A percentile compares a stretch with the other conserved stretches of the same genome.
These are phyloP conservation scores for Aegithalos caudatus DNA, from an alignment of 2,113 vertebrate genomes.

Conservation along the genomic window DNA sequence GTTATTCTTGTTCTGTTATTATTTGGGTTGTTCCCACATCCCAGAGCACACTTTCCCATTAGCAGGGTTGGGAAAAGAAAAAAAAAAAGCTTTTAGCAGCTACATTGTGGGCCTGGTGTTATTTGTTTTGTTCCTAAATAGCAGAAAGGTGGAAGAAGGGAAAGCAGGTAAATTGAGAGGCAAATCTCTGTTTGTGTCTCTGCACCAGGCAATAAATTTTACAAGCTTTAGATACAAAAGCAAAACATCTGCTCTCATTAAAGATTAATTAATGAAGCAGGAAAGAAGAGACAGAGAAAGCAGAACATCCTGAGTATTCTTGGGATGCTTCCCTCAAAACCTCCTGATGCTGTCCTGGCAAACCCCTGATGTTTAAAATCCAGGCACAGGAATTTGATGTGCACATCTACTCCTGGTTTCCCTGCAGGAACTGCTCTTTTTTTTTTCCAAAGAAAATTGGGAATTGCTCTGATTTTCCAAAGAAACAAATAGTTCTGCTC, in stretches of 20 bases:
- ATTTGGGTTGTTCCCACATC: slow-evolving; percentile 4
- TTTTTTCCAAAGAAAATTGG: neutral
- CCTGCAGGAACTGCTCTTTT: neutral
- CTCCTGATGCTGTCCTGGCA: neutral
- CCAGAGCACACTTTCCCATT: neutral
- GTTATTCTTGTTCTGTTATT: neutral
- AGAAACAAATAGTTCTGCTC: neutral
- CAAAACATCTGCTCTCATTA: neutral
- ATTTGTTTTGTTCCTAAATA: neutral
- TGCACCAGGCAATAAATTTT: neutral
- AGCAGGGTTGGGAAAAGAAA: neutral
- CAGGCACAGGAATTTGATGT: neutral
- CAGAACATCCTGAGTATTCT: neutral
- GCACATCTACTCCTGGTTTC: neutral
- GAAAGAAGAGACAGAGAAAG: neutral
- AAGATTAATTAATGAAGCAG: neutral
- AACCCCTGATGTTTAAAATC: neutral
- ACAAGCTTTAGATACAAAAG: neutral
- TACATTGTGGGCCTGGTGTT: neutral
- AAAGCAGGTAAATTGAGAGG: neutral
- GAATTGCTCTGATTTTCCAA: neutral
- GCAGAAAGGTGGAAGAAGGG: neutral
- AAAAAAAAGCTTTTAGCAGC: neutral
- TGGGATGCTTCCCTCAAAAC: neutral
- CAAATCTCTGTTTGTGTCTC: neutral